Base-by-base conservation (phyloP, 92 coral and sea anemone species). In the Nematostella vectensis region DNA sequence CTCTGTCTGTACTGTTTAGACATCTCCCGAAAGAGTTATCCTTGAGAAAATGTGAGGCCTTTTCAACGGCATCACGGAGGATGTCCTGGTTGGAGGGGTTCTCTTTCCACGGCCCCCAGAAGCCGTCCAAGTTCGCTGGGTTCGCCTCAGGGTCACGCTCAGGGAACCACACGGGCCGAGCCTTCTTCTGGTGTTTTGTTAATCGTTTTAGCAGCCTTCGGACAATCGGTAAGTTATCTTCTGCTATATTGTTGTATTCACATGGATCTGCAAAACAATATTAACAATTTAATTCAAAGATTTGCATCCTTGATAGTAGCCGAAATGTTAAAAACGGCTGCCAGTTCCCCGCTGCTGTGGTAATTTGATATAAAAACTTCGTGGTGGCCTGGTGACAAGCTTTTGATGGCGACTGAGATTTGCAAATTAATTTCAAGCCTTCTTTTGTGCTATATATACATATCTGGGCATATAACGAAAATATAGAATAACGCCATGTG, bases 71-170 rank as follows among this genome's bases (percentile, higher is more conserved):
- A 37, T 66, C 72, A 0, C 21, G 19, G 6, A 66, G 17, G 15
- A 66, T 66, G 27, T 45, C 22, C 9, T 11, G 6, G 42, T 66
- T 66, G 13, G 62, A 53, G 13, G 72, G 63, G 29, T 66, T 66
- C 13, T 66, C 16, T 19, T 27, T 58, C 99, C 99, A 93, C 1
- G 96, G 93, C 1, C 85, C 77, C 99, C 99, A 93, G 47, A 67
- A 81, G 4, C 88, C 96, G 2, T 63, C 40, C 20, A 43, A 63
- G 40, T 31, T 11, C 0, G 59, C 65, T 27, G 96, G 96, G 31
- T 79, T 65, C 0, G 93, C 91, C 1, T 28, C 31, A 0, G 68
- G 58, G 39, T 93, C 99, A 16, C 83, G 67, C 18, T 78, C 85
- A 1, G 99, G 99, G 42, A 71, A 87, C 82, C 81, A 71, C n/a